Percentiles rank a stretch among this genome's conserved stretches.
Evolutionary conservation across 2,888 invertebrate species (phyloP).

Genomic region (Incurvaria masculella): DNA sequence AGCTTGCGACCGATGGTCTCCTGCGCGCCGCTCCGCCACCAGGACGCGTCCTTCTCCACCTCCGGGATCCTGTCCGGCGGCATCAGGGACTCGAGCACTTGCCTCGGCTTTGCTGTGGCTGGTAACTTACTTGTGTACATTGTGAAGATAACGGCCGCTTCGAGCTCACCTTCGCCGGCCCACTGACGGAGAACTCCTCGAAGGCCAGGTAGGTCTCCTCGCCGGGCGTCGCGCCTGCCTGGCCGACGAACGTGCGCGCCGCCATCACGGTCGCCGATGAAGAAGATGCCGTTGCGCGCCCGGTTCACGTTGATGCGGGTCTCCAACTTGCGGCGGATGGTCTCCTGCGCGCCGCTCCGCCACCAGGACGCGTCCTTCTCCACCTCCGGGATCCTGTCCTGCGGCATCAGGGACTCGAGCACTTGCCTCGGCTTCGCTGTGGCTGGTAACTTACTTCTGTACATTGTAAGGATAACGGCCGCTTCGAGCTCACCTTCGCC

Average conservation of each 20-base stretch:
- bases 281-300: slow-evolving; percentile 71
- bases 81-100: too few relatives aligned
- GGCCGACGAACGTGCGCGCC: slow-evolving; percentile 65
- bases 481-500: slow-evolving; percentile 67
- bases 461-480: too few relatives aligned
- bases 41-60: too few relatives aligned
- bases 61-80: too few relatives aligned
- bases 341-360: slow-evolving; percentile 31
- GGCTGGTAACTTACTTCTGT: too few relatives aligned
- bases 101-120: too few relatives aligned
- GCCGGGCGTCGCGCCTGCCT: slow-evolving; percentile 51
- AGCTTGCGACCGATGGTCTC: too few relatives aligned
- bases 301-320: slow-evolving; percentile 29
- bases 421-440: slow-evolving; percentile 34
- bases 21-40: too few relatives aligned
- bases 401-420: slow-evolving; percentile 37
- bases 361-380: slow-evolving; percentile 43
- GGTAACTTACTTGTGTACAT: too few relatives aligned
- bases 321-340: slow-evolving; percentile 23
- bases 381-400: slow-evolving; percentile 34
- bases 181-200: slow-evolving; percentile 65
- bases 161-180: slow-evolving; percentile 67
- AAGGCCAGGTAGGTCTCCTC: slow-evolving; percentile 64
- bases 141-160: too few relatives aligned
- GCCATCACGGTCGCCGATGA: slow-evolving; percentile 75